Percentiles rank a stretch among this genome's conserved stretches.
These are phyloP conservation scores for Lasius platythorax DNA, from an alignment of 2,888 invertebrate species.

Conservation along the genomic window DNA sequence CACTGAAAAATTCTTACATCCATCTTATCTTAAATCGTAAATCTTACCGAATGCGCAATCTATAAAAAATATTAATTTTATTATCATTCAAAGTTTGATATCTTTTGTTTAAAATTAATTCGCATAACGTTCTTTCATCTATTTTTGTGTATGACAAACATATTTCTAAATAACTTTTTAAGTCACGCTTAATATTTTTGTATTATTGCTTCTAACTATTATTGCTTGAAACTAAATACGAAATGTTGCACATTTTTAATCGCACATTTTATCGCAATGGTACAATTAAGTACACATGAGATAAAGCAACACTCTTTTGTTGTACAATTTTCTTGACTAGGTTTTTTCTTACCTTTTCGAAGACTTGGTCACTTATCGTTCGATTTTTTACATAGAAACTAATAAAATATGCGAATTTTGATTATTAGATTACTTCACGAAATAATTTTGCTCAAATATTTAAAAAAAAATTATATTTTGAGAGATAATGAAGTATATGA, in stretches of 20 bases:
- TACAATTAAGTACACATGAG: background rate
- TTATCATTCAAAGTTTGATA: background rate
- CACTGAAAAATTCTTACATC: background rate
- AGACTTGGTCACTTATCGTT: background rate
- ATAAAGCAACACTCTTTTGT: background rate
- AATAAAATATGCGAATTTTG: background rate
- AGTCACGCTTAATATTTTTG: too few species aligned
- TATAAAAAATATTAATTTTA: background rate
- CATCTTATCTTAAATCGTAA: background rate
- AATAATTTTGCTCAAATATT: background rate
- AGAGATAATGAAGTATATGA: background rate
- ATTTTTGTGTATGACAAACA: background rate
- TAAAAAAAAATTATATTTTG: background rate
- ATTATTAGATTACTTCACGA: background rate
- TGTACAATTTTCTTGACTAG: background rate
- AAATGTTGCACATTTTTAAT: background rate
- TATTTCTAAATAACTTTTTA: background rate
- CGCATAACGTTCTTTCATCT: background rate
- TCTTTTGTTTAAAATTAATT: background rate
- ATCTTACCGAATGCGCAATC: background rate
- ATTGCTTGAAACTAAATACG: background rate
- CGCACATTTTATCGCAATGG: background rate
- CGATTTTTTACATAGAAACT: background rate
- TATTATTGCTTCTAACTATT: background rate
- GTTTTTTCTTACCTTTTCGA: background rate